Evolutionary conservation across 2,888 invertebrate genomes (phyloP).

Genomic region (Nesidiocoris tenuis): DNA sequence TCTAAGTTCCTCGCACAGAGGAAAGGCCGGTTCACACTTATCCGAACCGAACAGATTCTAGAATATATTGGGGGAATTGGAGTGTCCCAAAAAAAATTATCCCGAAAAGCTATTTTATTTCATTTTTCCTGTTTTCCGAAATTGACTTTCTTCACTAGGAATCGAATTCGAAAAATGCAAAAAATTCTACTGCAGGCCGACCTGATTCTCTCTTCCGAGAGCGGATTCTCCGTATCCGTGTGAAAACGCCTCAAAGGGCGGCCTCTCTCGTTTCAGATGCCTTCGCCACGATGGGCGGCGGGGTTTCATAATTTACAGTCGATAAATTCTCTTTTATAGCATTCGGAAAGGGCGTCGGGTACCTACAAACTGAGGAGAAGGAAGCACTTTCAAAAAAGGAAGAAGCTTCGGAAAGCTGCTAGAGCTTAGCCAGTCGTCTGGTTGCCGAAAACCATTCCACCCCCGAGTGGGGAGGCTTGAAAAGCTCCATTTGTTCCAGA

Average conservation of each 20-base stretch:
- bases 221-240: no score
- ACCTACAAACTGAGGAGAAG: background rate
- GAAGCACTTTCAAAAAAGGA: background rate
- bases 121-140: no score
- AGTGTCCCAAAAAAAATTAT: no score
- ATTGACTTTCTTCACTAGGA: no score
- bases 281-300: background rate
- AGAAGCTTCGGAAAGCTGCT: constrained; percentile 4
- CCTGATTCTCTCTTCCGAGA: no score
- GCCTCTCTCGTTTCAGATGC: background rate
- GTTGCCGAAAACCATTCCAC: background rate
- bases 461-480: background rate
- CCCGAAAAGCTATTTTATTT: no score
- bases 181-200: no score
- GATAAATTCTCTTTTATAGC: background rate
- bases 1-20: background rate
- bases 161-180: no score
- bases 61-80: no score
- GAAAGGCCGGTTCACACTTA: no score
- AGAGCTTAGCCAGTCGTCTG: background rate
- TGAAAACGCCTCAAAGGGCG: background rate
- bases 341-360: background rate
- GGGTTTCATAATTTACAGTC: background rate
- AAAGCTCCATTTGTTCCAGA: background rate
- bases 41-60: no score